These are phyloP conservation scores for Myotis myotis DNA, from an alignment of 2,797 vertebrate genomes.

Conservation along the genomic window DNA sequence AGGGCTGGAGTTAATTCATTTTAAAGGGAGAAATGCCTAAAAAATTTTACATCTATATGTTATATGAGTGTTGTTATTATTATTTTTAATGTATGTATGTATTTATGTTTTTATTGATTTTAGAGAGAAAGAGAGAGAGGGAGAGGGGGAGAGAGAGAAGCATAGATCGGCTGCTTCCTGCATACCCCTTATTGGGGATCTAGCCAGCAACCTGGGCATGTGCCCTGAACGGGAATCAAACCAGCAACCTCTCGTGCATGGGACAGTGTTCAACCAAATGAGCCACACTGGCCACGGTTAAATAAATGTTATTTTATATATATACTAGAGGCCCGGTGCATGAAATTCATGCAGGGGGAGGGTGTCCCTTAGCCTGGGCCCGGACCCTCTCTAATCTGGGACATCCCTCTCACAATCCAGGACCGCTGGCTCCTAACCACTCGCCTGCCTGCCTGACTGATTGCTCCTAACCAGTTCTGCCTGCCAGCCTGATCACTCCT, in stretches of 20 bases:
- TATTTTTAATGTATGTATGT: neutral
- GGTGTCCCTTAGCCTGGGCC: no score
- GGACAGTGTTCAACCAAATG: neutral
- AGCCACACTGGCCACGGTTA: neutral
- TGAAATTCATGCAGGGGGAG: no score
- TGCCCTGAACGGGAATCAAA: neutral
- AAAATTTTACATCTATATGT: neutral
- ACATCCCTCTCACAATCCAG: no score
- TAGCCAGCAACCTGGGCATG: neutral
- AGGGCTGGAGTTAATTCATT: neutral
- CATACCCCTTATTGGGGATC: neutral
- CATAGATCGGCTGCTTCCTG: neutral
- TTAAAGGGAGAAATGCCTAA: conserved; percentile 34
- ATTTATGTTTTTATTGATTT: neutral
- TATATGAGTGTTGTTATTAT: neutral
- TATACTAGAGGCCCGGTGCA: neutral
- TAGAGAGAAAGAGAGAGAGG: neutral
- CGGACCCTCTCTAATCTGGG: no score
- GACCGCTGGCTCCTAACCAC: no score
- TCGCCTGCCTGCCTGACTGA: no score
- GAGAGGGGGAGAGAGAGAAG: neutral
- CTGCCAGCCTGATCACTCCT: no score
- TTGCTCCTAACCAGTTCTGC: no score
- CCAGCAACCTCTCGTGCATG: neutral
- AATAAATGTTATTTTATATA: neutral